Evolutionary conservation across 2,113 vertebrate species (phyloP), one percentile per base, ranked within the genome.

Genomic region (Pongo abelii): DNA sequence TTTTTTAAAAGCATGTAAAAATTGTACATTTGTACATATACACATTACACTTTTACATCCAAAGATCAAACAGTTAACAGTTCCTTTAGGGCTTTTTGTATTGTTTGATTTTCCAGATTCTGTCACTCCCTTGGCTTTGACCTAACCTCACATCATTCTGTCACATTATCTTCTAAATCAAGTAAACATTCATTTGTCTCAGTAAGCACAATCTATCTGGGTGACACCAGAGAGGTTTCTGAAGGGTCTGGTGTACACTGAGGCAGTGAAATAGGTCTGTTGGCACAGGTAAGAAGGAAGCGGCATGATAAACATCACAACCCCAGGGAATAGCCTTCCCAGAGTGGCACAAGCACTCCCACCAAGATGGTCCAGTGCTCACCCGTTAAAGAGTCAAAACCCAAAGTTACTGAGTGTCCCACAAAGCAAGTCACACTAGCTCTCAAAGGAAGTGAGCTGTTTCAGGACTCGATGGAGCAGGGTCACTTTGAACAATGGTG

Each of bases 11-110:
- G 77, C 72, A 92, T 67, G 74, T 96, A 96, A 80, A 96, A 97
- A 93, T 70, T 81, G 91, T 81, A 96, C 92, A 96, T 88, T 74
- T 98, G 89, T 98, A 98, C 96, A 97, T 95, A 97, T 91, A 84
- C 64, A 98, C 95, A 98, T 84, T 85, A 81, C 13, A 87, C 40
- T 85, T 46, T 70, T 84, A 91, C 59, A 85, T 88, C 57, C 38
- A 69, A 92, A 94, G 75, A 89, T 46, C 90, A 64, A 91, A 95
- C n/a, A 55, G 52, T 83, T 93, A 78, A 85, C n/a, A 87, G 48
- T 74, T 87, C 89, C 89, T 43, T 84, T 48, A 11, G 59, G 67
- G 10, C 18, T 83, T 96, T 50, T n/a, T 81, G 43, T 70, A 92
- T 70, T 57, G 77, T 92, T 93, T 84, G 40, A 27, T 59, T 50